Base-by-base conservation (phyloP, 2,797 vertebrate genomes). In the Poecilia wingei region DNA sequence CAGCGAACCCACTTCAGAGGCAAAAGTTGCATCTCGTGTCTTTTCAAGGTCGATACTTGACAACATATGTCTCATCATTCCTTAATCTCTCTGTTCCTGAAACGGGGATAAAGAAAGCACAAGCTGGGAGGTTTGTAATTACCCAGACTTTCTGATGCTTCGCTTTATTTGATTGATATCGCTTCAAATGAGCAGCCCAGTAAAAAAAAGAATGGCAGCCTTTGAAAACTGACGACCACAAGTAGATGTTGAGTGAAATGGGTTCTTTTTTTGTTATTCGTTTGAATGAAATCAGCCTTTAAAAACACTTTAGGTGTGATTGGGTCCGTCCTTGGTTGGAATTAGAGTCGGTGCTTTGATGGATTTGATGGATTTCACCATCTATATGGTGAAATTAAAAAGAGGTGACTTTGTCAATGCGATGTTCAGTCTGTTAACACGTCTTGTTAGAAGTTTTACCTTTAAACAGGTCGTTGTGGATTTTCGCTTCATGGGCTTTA, bases 41-140 rank as follows among this genome's bases (percentile, higher is more conserved):
- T 85, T 87, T 86, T 79, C 86, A 86, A 89, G 89, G 92, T 93
- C 78, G 85, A 71, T 78, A 78, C 91, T 93, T 85, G 77, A 88
- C 85, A 88, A 77, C 82, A 83, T 88, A 84, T 82, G 86, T 87
- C 86, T 85, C 83, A 85, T 70, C 69, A 73, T 87, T 88, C 83
- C 79, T 83, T 93, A 94, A 95, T 94, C 93, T 90, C 80, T 87
- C 80, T 80, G 81, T 91, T 91, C 82, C 84, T 71, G 88, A 87
- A 85, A 85, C 49, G 2, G 86, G 46, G 84, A 88, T 79, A 80
- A 80, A 79, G 70, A 84, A 82, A 91, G 92, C 80, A 78, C 47
- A 85, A 77, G 79, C 86, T 70, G 82, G 73, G 83, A 75, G 73
- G 74, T 59, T 36, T 82, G 82, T 90, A 87, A 92, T 91, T 90